phyloP scores from a whole-genome alignment of 2,797 vertebrate genomes.

The Adelosebastes latens region DNA sequence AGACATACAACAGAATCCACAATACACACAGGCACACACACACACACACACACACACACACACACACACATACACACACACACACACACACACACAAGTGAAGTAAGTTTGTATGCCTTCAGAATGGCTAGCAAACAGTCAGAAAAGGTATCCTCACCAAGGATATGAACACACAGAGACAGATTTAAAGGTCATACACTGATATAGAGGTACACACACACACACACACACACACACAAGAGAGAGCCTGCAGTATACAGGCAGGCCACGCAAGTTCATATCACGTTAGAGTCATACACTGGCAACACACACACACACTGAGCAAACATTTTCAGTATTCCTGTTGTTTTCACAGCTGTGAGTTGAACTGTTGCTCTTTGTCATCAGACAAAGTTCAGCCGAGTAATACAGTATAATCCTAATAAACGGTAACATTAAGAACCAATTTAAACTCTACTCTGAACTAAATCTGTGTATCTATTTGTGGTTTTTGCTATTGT shows the following conservation, averaged over 20 bases:
- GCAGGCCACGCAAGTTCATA: not conserved
- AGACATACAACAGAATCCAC: slow-evolving; percentile 57
- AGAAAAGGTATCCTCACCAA: slow-evolving; percentile 16
- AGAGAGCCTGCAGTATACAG: not conserved
- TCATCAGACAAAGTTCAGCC: slow-evolving; percentile 49
- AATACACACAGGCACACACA: not conserved
- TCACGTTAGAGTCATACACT: slow-evolving; percentile 4
- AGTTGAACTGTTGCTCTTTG: slow-evolving; percentile 61
- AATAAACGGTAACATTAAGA: slow-evolving; percentile 3
- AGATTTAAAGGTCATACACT: slow-evolving; percentile 10
- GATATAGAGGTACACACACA: not conserved
- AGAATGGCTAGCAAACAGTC: not conserved
- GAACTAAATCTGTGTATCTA: slow-evolving; percentile 52
- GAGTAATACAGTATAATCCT: not conserved
- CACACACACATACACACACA: not conserved
- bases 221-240: not conserved
- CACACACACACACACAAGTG: not conserved
- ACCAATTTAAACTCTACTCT: slow-evolving; percentile 28
- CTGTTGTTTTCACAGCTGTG: slow-evolving; percentile 65
- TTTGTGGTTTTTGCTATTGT: slow-evolving; percentile 70
- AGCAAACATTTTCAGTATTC: slow-evolving; percentile 10
- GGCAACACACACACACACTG: slow-evolving; percentile 4
- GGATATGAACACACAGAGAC: slow-evolving; percentile 14
- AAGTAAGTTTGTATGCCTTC: not conserved
- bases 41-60: not conserved